These are phyloP conservation scores for Spinus pinus DNA, from an alignment of 2,797 vertebrate species.

Conservation along the genomic window DNA sequence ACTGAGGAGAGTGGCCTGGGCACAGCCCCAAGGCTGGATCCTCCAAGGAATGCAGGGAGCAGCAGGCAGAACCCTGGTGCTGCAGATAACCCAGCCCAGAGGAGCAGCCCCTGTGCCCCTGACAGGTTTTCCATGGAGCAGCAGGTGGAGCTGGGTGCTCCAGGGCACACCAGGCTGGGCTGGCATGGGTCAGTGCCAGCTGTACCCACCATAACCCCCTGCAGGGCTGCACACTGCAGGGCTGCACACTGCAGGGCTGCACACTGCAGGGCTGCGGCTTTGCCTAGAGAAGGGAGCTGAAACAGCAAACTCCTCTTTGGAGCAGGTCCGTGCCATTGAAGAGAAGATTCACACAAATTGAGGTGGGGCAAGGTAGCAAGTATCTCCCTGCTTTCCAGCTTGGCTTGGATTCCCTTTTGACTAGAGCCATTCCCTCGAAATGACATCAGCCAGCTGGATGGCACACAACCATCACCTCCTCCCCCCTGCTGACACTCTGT, in stretches of 20 bases:
- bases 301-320: background rate
- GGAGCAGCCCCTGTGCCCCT: background rate
- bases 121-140: fast-evolving
- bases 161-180: background rate
- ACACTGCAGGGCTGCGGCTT: background rate
- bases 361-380: background rate
- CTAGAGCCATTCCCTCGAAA: background rate
- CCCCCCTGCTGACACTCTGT: background rate
- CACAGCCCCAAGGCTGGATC: background rate
- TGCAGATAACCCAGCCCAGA: background rate
- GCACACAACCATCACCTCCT: background rate
- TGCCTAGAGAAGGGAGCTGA: background rate
- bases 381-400: background rate
- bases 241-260: background rate
- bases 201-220: background rate
- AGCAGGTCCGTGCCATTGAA: background rate
- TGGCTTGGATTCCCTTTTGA: background rate
- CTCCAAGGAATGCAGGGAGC: background rate
- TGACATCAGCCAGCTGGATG: background rate
- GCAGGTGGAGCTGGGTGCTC: background rate
- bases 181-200: fast-evolving
- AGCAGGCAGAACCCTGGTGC: background rate
- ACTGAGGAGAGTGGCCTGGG: background rate
- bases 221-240: background rate
- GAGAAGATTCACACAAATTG: background rate